Base-by-base conservation (phyloP, 2,797 vertebrate genomes). In the Otolemur crassicaudatus region DNA sequence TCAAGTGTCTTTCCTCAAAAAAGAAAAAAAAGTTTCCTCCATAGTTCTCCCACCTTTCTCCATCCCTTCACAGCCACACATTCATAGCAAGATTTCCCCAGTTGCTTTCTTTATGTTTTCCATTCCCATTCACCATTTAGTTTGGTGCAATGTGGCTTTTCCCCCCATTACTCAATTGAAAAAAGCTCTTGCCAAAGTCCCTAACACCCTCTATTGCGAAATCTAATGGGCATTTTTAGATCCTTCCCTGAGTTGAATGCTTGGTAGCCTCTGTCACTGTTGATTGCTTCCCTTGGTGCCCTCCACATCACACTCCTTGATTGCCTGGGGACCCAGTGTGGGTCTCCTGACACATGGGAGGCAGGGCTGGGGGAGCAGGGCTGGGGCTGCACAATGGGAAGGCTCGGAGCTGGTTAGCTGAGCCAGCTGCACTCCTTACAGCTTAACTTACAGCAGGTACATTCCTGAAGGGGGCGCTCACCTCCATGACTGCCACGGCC, bases 111-210 rank as follows among this genome's bases (percentile, higher is more conserved):
- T 29, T 27, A 22, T 27, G 27, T 75, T 82, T 82, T 86, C 40
- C 43, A 14, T 65, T 72, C 31, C n/a, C 56, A 34, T 56, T 95
- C 76, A 93, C 13, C 90, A 61, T 75, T 91, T 27, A 60, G 43
- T 56, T 93, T 80, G 73, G 60, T 89, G 83, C 14, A 60, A 14
- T 79, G 53, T n/a, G 75, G 77, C 93, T 92, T 94, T 81, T 95
- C 73, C 6, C 67, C 77, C 81, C 12, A 9, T 96, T 95, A 72
- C 65, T 67, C 96, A 97, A 92, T 0, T 80, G 76, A 77, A 95
- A 88, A 88, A 85, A 16, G 4, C 40, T 97, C 73, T 95, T 96
- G 72, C 90, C 85, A 93, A 95, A 96, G 75, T 80, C 58, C 63
- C 70, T 73, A 29, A 60, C 16, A 91, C 58, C 31, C 11, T 90